phyloP scores from a whole-genome alignment of 92 coral and sea anemone genomes.

The Porites cylindrica region DNA sequence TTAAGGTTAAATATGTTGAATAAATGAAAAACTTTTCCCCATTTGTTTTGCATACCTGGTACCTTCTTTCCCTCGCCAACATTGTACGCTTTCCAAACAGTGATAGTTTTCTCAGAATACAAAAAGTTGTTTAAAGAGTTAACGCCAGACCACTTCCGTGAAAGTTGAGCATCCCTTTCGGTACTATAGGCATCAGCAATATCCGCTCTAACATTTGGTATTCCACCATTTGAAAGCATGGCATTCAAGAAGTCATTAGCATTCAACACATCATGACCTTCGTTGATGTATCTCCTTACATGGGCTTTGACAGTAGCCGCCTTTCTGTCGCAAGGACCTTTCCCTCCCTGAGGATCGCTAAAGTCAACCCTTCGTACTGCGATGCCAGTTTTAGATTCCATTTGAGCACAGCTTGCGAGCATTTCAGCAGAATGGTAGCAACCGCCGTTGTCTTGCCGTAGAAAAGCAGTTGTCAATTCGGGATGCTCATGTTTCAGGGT shows the following conservation, averaged over 20 bases:
- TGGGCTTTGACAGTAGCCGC: slow-evolving; percentile 53
- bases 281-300: slow-evolving; percentile 44
- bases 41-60: too few species aligned
- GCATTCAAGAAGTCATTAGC: slow-evolving; percentile 40
- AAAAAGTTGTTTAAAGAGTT: slow-evolving; percentile 34
- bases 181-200: slow-evolving; percentile 32
- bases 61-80: too few species aligned
- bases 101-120: too few species aligned
- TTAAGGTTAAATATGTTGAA: too few species aligned
- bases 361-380: slow-evolving; percentile 30
- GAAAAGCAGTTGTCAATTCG: slow-evolving; percentile 17
- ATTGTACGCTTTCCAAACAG: too few species aligned
- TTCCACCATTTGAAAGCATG: slow-evolving; percentile 44
- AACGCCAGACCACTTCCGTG: slow-evolving; percentile 5
- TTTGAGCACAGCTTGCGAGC: slow-evolving; percentile 35
- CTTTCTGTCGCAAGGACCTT: slow-evolving; percentile 54
- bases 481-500: slow-evolving; percentile 56
- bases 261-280: slow-evolving; percentile 50
- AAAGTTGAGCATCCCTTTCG: neutral
- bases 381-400: slow-evolving; percentile 36
- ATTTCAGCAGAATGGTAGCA: slow-evolving; percentile 57
- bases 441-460: slow-evolving; percentile 62
- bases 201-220: slow-evolving; percentile 22
- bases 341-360: slow-evolving; percentile 60
- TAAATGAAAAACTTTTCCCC: too few species aligned